Evolutionary conservation across 1,140 invertebrate genomes (phyloP).

Genomic region (Diorhabda elongata): DNA sequence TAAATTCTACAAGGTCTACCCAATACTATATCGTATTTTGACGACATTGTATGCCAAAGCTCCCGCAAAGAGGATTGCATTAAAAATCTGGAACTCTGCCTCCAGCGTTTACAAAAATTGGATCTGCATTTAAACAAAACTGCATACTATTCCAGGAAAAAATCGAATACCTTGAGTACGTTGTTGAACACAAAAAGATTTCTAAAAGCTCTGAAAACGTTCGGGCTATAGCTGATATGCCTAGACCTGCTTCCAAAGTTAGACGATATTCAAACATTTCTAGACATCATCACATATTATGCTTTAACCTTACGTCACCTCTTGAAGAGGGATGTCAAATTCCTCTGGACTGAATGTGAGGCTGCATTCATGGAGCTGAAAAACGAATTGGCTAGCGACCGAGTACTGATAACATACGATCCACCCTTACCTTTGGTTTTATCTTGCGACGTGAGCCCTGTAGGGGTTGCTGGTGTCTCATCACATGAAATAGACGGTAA

Average conservation of each 20-base stretch:
- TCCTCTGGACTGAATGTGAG: too few relatives aligned
- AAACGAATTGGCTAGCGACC: slow-evolving; percentile 8
- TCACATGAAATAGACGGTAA: neutral
- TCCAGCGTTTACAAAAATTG: neutral
- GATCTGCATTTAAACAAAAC: slow-evolving; percentile 6
- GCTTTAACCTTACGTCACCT: slow-evolving; percentile 18
- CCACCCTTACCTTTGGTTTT: neutral
- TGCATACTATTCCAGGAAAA: slow-evolving; percentile 19
- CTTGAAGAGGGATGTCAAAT: neutral
- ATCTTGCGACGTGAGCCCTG: too few relatives aligned
- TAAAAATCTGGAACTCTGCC: slow-evolving; percentile 16
- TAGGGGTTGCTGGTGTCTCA: too few relatives aligned
- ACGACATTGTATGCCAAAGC: neutral
- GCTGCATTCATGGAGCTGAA: too few relatives aligned
- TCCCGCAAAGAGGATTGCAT: neutral
- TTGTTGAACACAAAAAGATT: slow-evolving; percentile 25
- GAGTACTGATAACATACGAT: neutral
- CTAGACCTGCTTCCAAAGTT: slow-evolving; percentile 23
- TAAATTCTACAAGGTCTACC: slow-evolving; percentile 22
- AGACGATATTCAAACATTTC: slow-evolving; percentile 33
- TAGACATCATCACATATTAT: slow-evolving; percentile 44
- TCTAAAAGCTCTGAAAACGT: slow-evolving; percentile 29
- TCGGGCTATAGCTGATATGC: slow-evolving; percentile 30
- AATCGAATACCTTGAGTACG: slow-evolving; percentile 10
- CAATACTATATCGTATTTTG: slow-evolving; percentile 12